Evolutionary conservation across 2,888 invertebrate species (phyloP), one percentile per base, ranked within the genome.

Genomic region (Rapana venosa): DNA sequence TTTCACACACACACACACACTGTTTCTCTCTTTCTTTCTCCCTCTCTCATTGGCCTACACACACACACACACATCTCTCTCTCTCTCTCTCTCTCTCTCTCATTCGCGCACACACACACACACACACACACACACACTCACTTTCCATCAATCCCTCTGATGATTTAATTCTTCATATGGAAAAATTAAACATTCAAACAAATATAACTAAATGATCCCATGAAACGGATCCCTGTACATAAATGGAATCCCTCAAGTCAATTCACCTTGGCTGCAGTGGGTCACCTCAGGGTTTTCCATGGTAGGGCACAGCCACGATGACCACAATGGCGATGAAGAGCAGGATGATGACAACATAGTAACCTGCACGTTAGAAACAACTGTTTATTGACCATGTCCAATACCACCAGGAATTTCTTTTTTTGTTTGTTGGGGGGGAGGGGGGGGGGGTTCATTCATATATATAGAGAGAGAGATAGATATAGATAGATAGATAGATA

Each of bases 301-400:
- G 61, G 91, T 93, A 93, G 85, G 96, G 97, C 90, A 97, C 95
- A 84, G 97, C 93, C 87, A 96, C 96, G 81, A 97, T 97, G 77
- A 97, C 96, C 91, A 98, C 94, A 93, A 98, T 98, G 93, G 97
- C 97, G 91, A 98, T 96, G 93, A 98, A 97, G 91, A 98, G 96
- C 88, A 97, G 92, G 85, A 98, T 96, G 91, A 98, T 98, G 32
- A 97, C 96, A 87, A 98, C 95, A 98, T 98, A 98, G 95, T 97
- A 98, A 83, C 97, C 97, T 97, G 95, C 22, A 83, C 11, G 30
- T 77, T 2, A 77, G 2, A 77, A 77, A 77, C 47, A 47, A 26
- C 26, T 70, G 70, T 26, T 26, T 26, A 26, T 20, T 70, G 26
- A 70, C 1, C 11, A 70, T 70, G 70, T 13, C 70, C 47, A 47